Percentiles rank a stretch among this genome's conserved stretches.
These are phyloP conservation scores for Smithornis capensis DNA, from an alignment of 2,113 vertebrate genomes.

Conservation along the genomic window DNA sequence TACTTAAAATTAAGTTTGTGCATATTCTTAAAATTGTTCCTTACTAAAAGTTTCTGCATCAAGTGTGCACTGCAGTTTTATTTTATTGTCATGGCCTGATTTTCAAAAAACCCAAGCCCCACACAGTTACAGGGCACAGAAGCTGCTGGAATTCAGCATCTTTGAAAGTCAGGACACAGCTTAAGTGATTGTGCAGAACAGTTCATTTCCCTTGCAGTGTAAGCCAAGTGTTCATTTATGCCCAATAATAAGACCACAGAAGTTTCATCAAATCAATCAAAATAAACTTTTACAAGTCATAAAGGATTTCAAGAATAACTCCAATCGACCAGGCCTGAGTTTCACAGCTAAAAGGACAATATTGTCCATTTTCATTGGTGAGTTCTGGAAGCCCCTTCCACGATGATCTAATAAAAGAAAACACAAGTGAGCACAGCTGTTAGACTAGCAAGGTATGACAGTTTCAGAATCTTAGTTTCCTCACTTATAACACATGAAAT, in stretches of 20 bases:
- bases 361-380: conserved; percentile 92
- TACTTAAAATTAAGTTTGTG: not conserved
- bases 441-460: not conserved
- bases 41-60: conserved; percentile 3
- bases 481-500: not conserved
- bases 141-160: not conserved
- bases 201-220: conserved; percentile 5
- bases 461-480: not conserved
- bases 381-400: conserved; percentile 98
- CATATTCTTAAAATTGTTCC: conserved; percentile 15
- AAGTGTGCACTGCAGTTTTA: not conserved
- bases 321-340: conserved; percentile 94
- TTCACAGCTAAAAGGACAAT: conserved; percentile 96
- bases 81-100: not conserved
- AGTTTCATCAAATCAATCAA: not conserved
- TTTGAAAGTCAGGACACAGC: conserved; percentile 1
- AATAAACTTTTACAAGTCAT: conserved; percentile 76
- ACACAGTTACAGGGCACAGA: not conserved
- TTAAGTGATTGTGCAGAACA: conserved; percentile 6
- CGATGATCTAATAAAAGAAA: conserved; percentile 80
- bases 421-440: not conserved
- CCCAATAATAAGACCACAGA: conserved; percentile 21
- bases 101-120: not conserved
- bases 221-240: conserved; percentile 26
- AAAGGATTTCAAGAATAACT: conserved; percentile 86